These are phyloP conservation scores for Oceanodroma leucorhoa DNA, from an alignment of 2,797 vertebrate species.

Conservation along the genomic window DNA sequence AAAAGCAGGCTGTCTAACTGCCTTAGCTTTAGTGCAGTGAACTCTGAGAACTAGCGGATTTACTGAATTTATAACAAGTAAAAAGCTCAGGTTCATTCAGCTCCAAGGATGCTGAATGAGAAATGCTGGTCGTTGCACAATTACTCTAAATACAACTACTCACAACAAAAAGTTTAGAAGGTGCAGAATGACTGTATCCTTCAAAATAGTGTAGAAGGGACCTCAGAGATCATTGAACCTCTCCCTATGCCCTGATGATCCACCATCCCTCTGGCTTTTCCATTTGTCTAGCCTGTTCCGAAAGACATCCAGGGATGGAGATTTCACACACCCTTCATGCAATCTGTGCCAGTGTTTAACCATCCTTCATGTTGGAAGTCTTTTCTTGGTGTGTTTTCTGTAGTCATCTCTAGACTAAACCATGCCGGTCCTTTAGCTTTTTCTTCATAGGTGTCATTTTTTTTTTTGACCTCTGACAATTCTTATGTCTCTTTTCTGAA, in stretches of 20 bases:
- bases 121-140: neutral
- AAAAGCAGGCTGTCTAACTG: slow-evolving; percentile 54
- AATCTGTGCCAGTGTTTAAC: neutral
- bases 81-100: slow-evolving; percentile 48
- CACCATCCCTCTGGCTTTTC: neutral
- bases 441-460: neutral
- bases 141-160: neutral
- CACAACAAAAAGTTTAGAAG: neutral
- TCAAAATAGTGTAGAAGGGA: neutral
- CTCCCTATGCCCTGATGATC: neutral
- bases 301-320: neutral
- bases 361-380: neutral
- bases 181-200: neutral
- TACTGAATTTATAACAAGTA: slow-evolving; percentile 42
- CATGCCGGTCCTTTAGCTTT: neutral
- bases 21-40: slow-evolving; percentile 55
- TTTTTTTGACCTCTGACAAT: neutral
- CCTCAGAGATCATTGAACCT: neutral
- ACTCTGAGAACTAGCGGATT: neutral
- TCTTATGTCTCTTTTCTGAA: neutral
- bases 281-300: neutral
- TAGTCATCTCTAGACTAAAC: neutral
- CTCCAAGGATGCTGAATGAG: slow-evolving; percentile 24
- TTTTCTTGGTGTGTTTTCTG: neutral
- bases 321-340: neutral